A percentile compares a stretch with the other conserved stretches of the same genome.
phyloP scores from a whole-genome alignment of 2,113 vertebrate species.

The Urocitellus parryii region DNA sequence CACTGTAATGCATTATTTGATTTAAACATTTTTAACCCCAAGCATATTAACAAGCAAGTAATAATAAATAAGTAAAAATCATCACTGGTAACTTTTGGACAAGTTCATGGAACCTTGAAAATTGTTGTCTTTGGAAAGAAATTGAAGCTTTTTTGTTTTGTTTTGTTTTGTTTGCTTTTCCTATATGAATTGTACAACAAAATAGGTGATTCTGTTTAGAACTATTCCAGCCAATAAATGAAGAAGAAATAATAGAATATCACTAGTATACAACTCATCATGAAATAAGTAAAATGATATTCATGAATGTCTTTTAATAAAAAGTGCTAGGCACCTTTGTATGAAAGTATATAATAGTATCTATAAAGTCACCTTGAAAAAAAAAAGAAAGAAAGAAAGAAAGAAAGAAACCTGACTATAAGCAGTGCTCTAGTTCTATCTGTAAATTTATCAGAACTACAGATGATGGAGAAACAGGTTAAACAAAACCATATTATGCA shows the following conservation, averaged over 20 bases:
- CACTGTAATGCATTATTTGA: neutral
- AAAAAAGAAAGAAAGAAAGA: neutral
- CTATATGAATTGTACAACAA: neutral
- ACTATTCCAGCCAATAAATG: neutral
- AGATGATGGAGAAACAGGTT: neutral
- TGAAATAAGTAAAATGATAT: neutral
- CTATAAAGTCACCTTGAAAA: neutral
- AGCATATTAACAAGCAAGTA: neutral
- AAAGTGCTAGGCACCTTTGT: neutral
- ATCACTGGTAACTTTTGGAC: neutral
- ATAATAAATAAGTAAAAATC: slow-evolving; percentile 27
- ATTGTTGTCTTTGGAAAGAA: slow-evolving; percentile 1
- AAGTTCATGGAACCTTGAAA: neutral
- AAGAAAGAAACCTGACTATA: neutral
- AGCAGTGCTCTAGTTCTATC: neutral
- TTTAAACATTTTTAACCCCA: neutral
- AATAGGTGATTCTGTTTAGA: slow-evolving; percentile 31
- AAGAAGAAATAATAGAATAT: neutral
- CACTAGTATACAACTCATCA: neutral
- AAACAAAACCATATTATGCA: neutral
- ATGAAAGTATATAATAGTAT: neutral
- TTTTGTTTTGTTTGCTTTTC: neutral
- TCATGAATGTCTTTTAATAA: neutral
- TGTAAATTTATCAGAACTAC: neutral
- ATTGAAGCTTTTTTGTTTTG: neutral